phyloP scores from a whole-genome alignment of 2,888 invertebrate genomes.

The Embidobia sp. region DNA sequence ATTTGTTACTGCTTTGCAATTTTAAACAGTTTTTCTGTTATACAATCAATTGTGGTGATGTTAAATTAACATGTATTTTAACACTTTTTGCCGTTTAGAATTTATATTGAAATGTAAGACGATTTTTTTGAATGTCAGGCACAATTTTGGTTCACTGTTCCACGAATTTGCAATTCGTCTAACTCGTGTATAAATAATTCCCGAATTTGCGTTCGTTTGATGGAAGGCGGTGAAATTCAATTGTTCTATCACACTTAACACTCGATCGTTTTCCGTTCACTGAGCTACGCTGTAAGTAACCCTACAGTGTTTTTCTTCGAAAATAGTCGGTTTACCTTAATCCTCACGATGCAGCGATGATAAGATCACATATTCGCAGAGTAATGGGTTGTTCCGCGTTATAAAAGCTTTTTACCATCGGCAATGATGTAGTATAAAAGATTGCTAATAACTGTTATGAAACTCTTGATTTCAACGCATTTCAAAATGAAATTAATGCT shows the following conservation, averaged over 20 bases:
- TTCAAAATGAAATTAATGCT: no score
- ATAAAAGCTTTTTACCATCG: conserved; percentile 18
- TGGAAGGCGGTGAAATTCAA: conserved; percentile 18
- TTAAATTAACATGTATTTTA: no score
- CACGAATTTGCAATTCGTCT: conserved; percentile 3
- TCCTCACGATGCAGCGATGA: conserved; percentile 12
- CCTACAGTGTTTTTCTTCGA: conserved; percentile 31
- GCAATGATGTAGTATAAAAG: conserved; percentile 15
- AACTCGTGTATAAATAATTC: not conserved
- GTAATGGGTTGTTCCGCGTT: conserved; percentile 20
- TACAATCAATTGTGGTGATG: no score
- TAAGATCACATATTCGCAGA: conserved; percentile 33
- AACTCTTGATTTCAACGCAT: no score
- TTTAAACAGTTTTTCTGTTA: no score
- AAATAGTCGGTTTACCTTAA: conserved; percentile 38
- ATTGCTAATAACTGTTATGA: no score
- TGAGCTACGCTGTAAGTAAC: not conserved
- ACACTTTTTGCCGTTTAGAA: no score
- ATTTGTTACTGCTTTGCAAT: no score
- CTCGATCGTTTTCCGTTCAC: conserved; percentile 20
- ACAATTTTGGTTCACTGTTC: no score
- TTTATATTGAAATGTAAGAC: no score
- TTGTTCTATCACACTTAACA: conserved; percentile 13
- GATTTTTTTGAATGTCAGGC: no score
- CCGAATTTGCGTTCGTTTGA: not conserved